Percentiles rank a stretch among this genome's conserved stretches.
Evolutionary conservation across 2,113 vertebrate genomes (phyloP).

Genomic region (Brachypodius melanocephalos): DNA sequence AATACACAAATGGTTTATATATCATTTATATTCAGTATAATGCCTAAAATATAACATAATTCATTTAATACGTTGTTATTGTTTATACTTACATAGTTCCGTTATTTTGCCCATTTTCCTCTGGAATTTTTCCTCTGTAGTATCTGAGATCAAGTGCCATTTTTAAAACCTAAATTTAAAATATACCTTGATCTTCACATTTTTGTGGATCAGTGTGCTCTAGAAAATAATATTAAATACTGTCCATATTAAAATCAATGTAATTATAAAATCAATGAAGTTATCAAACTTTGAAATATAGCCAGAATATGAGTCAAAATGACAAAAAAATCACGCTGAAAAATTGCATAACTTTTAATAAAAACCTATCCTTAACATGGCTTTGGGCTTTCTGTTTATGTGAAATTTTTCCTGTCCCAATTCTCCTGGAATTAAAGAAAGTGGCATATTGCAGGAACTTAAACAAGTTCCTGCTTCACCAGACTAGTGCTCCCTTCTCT

Average conservation of each 20-base stretch:
- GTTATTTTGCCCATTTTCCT: neutral
- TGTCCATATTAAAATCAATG: neutral
- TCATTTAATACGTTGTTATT: neutral
- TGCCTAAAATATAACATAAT: neutral
- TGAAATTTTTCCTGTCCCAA: neutral
- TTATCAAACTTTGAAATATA: neutral
- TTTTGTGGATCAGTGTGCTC: neutral
- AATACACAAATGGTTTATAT: conserved; percentile 8
- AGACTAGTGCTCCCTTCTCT: neutral
- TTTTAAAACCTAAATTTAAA: neutral
- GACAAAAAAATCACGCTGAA: neutral
- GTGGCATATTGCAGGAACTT: neutral
- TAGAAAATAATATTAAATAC: neutral
- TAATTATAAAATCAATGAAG: neutral
- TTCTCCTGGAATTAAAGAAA: neutral
- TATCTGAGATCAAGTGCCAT: neutral
- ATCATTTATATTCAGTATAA: neutral
- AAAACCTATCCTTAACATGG: neutral
- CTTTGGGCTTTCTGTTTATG: neutral
- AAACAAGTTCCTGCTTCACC: neutral
- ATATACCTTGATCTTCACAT: neutral
- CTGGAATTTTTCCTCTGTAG: neutral
- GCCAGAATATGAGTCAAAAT: neutral
- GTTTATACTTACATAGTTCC: neutral
- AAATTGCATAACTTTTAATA: neutral